Evolutionary conservation across 2,888 invertebrate species (phyloP), one percentile per base, ranked within the genome.

Genomic region (Archaeoteleia sp.): DNA sequence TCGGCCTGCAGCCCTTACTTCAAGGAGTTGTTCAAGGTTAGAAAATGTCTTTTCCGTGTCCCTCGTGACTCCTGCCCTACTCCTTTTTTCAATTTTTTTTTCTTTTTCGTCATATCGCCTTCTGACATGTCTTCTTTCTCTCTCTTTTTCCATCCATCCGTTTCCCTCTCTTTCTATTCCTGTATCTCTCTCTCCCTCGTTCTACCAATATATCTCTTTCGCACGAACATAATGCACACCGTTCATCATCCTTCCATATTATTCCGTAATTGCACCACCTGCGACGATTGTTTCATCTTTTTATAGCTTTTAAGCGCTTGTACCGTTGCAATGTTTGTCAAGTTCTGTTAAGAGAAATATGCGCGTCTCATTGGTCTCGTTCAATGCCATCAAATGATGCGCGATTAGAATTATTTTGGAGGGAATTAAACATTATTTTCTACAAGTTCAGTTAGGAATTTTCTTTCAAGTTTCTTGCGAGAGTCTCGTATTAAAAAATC

Each of bases 1-100:
- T 93, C 93, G 71, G 94, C 94, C 76, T 94, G 94, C 88, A 94
- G 93, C 87, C 93, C 94, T 77, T 94, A 93, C 88, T 94, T 94
- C 88, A 93, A 93, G 89, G 92, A 93, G 87, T 88, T 93, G 82
- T 92, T 93, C 87, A 93, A 93, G 90, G 93, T 93, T 89, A 90
- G 90, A 83, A 82, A 78, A 75, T 72, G 70, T 10, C 7, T 27
- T 40, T 25, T 43, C 12, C 32, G 63, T 51, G 60, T 73, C 62
- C 73, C 66, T 70, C 29, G 20, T 20, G 20, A 20, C 20, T 20
- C 3, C 43, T 40, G 5, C 34, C 25, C 40, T 58, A 39, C 39
- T 49, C 34, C 46, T 57, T 51, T 34, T 37, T 34, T 14, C 1
- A 20, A 34, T 48, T 48, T 46, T 9, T 13, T 20, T 49, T 58